Evolutionary conservation across 2,113 vertebrate species (phyloP).

Genomic region (Elephantulus edwardii): DNA sequence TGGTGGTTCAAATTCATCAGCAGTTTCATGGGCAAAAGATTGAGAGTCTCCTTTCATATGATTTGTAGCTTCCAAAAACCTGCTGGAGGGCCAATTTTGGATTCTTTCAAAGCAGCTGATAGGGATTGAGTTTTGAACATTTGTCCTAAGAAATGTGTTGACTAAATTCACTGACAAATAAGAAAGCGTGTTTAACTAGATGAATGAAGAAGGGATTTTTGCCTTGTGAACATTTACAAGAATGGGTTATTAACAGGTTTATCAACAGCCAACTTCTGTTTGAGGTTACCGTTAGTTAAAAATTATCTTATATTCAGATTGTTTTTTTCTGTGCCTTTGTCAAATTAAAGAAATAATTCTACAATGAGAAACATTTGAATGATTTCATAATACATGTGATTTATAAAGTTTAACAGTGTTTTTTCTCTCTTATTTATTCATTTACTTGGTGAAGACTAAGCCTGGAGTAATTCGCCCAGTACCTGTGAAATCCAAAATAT

Average conservation of each 20-base stretch:
- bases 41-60: too few species aligned
- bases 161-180: neutral
- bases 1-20: too few species aligned
- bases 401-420: slow-evolving; percentile 51
- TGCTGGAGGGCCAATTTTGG: too few species aligned
- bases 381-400: neutral
- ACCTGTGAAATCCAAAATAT: slow-evolving; percentile 84
- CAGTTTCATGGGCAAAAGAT: too few species aligned
- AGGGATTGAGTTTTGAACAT: too few species aligned
- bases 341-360: neutral
- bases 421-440: slow-evolving; percentile 13
- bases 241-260: neutral
- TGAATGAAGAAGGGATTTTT: slow-evolving; percentile 26
- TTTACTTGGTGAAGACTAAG: slow-evolving; percentile 87
- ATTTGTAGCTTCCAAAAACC: too few species aligned
- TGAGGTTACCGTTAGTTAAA: neutral
- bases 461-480: slow-evolving; percentile 92
- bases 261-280: neutral
- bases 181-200: neutral
- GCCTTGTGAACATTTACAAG: neutral
- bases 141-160: neutral
- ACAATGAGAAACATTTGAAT: neutral
- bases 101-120: too few species aligned
- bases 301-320: neutral
- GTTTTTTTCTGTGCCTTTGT: slow-evolving; percentile 16